Base-by-base conservation (phyloP, 2,888 invertebrate species). In the Tethea ocularis region DNA sequence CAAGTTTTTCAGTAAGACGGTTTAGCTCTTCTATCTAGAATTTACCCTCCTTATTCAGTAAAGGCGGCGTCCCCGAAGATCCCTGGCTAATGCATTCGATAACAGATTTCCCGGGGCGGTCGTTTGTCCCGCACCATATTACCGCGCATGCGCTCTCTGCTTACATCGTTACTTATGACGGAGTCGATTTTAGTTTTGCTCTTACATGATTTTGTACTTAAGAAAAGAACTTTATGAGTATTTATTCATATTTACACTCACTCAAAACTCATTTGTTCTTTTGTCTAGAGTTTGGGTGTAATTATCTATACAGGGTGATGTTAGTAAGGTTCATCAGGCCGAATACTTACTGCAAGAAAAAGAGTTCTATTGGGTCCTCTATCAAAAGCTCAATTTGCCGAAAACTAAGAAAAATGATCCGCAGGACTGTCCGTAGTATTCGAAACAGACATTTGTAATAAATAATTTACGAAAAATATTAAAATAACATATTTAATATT, bases 61-160 rank as follows among this genome's bases (percentile, higher is more conserved):
- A 41, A 33, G 52, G 61, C 60, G 61, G 38, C 57, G 69, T 72
- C 73, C 67, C 69, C 57, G 58, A 67, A 66, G 69, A 67, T 67
- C 62, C 64, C 66, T 62, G 61, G 69, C 66, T 74, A 71, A 74
- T 73, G 75, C 75, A 78, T 73, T 78, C 74, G 66, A 72, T 72
- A 71, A 71, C 73, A 75, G 78, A 81, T 81, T 81, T 81, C 82
- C 81, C 82, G 77, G 67, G 80, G 68, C 64, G 68, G 65, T 76
- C 77, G 72, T 81, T 79, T 75, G 62, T 73, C 59, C 69, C 59
- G 66, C 61, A 59, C 55, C 58, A 57, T 56, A 52, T 51, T 52
- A 29, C 17, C 41, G 60, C 61, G 66, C 64, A 58, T 56, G 65
- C 68, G 63, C 60, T n/a, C n/a, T 33, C 60, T 2, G 1, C 13